Evolutionary conservation across 2,797 vertebrate genomes (phyloP).

Genomic region (Sebastes nivosus): DNA sequence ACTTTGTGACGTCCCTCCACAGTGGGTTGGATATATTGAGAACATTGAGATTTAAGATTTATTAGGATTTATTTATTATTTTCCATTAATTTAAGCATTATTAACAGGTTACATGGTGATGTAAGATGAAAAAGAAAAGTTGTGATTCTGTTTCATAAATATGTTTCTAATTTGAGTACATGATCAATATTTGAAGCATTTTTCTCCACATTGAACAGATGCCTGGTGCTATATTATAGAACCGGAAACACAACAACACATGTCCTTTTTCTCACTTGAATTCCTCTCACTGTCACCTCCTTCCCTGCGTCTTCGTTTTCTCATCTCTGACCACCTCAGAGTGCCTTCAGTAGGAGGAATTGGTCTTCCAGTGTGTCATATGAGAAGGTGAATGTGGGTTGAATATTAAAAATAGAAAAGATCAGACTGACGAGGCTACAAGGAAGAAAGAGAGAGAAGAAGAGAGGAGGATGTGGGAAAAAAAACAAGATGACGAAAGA

Average conservation of each 20-base stretch:
- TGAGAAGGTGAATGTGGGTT: constrained; percentile 72
- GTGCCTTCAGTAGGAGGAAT: constrained; percentile 37
- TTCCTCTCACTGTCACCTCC: constrained; percentile 5
- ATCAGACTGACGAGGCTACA: constrained; percentile 40
- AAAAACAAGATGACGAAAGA: constrained; percentile 52
- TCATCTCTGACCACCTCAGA: constrained; percentile 39
- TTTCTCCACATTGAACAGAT: constrained; percentile 3
- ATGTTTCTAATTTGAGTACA: not conserved
- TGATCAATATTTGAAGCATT: not conserved
- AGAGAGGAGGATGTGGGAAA: constrained; percentile 53
- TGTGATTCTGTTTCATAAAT: not conserved
- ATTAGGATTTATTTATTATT: not conserved
- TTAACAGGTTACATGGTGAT: not conserved
- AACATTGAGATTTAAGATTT: not conserved
- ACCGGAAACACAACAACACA: not conserved
- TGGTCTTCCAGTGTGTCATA: constrained; percentile 50
- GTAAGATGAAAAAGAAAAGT: not conserved
- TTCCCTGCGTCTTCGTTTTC: constrained; percentile 2
- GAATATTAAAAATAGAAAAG: constrained; percentile 75
- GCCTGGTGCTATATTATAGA: not conserved
- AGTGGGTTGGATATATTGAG: not conserved
- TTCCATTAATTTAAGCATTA: not conserved
- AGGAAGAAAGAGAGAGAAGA: constrained; percentile 15
- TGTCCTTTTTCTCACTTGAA: constrained; percentile 1
- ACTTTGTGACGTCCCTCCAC: not conserved